These are phyloP conservation scores for Allygus modestus DNA, from an alignment of 2,888 invertebrate genomes.

Conservation along the genomic window DNA sequence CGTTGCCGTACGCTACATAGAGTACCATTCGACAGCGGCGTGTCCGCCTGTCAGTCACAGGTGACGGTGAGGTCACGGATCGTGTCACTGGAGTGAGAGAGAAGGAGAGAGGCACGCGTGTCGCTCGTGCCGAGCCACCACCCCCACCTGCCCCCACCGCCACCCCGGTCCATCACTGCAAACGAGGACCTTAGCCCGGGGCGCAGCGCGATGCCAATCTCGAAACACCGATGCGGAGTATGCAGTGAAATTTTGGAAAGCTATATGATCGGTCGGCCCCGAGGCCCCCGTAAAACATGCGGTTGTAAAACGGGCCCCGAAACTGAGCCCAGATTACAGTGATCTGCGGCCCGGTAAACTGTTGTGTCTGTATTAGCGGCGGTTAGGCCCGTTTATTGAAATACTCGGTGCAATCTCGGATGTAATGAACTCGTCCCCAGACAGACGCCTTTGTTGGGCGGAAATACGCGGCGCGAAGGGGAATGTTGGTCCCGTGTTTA, in stretches of 20 bases:
- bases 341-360: conserved; percentile 44
- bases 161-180: neutral
- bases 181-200: neutral
- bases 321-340: conserved; percentile 42
- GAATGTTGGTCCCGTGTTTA: neutral
- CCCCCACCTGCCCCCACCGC: neutral
- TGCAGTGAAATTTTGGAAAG: conserved; percentile 49
- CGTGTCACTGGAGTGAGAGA: too few relatives aligned
- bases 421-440: conserved; percentile 46
- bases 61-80: neutral
- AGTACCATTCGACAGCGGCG: neutral
- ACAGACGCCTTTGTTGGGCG: neutral
- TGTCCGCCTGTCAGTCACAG: neutral
- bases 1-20: too few relatives aligned
- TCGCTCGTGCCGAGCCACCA: neutral
- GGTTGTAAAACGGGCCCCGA: conserved; percentile 47
- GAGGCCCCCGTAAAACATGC: conserved; percentile 32
- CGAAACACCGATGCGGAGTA: conserved; percentile 23
- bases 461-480: neutral
- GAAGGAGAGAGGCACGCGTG: too few relatives aligned
- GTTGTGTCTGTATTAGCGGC: conserved; percentile 55
- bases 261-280: conserved; percentile 43
- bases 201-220: conserved; percentile 39
- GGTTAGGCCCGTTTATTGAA: conserved; percentile 54
- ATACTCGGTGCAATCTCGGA: conserved; percentile 33